A percentile compares a stretch with the other conserved stretches of the same genome.
Evolutionary conservation across 2,113 vertebrate species (phyloP).

Genomic region (Epinephelus lanceolatus): DNA sequence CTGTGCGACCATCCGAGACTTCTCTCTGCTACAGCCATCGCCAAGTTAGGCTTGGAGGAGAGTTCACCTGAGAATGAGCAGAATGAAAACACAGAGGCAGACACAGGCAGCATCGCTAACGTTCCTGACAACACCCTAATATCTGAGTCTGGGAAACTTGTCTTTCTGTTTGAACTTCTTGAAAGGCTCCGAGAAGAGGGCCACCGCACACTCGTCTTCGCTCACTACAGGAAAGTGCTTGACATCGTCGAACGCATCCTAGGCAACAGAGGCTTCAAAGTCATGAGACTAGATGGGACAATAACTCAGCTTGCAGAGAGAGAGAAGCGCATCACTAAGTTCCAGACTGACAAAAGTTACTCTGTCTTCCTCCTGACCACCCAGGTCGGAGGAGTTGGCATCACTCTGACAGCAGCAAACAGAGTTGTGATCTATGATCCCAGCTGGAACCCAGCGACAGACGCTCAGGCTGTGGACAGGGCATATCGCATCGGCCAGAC

Average conservation of each 20-base stretch:
- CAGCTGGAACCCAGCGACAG: conserved; percentile 97
- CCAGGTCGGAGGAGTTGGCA: conserved; percentile 93
- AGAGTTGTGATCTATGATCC: conserved; percentile 97
- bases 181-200: conserved; percentile 88
- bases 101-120: conserved; percentile 76
- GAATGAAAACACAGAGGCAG: background rate
- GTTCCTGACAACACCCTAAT: conserved; percentile 89
- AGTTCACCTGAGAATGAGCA: background rate
- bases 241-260: conserved; percentile 91
- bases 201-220: conserved; percentile 92
- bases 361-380: conserved; percentile 95
- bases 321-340: conserved; percentile 89
- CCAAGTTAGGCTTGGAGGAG: conserved; percentile 88
- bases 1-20: conserved; percentile 96
- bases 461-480: conserved; percentile 95
- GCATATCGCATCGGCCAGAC: conserved; percentile 96
- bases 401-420: conserved; percentile 93
- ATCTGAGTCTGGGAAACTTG: conserved; percentile 93
- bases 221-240: conserved; percentile 93
- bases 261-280: conserved; percentile 80
- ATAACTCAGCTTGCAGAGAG: conserved; percentile 88
- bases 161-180: conserved; percentile 90
- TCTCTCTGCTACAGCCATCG: conserved; percentile 87
- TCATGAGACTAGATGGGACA: conserved; percentile 90
- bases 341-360: conserved; percentile 87